Evolutionary conservation across 2,888 invertebrate genomes (phyloP), one percentile per base, ranked within the genome.

Genomic region (Erebia ligea): DNA sequence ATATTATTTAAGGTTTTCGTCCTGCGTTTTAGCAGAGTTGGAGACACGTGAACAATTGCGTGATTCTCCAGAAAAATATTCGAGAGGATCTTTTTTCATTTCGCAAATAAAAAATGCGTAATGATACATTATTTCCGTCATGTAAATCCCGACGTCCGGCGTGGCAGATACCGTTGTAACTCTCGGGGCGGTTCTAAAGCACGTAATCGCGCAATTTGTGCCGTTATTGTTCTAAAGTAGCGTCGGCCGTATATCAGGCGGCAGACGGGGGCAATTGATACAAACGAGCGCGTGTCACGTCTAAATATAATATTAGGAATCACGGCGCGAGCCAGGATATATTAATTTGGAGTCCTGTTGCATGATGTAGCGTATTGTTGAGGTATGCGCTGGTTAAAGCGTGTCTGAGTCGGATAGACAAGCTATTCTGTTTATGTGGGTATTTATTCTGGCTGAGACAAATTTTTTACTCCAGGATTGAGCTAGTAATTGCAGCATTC

Each of bases 251-350:
- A 90, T 89, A 92, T 93, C 92, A 93, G 91, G 85, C 82, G 83
- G 88, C 89, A 92, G 92, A 92, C 92, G 89, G 87, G 86, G 83
- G 85, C 93, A 93, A 93, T 93, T 93, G 93, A 91, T 91, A 93
- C 91, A 93, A 93, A 93, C 90, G 93, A 92, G 92, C 90, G 87
- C 87, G 88, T 92, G 93, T 93, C 93, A 92, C 88, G 92, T 92
- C 93, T 93, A 93, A 92, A 93, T 93, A 93, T 93, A 93, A 93
- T 93, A 93, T 93, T 93, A 92, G 92, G 93, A 93, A 93, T 93
- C 93, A 90, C 93, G 91, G 92, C 93, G 92, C 91, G 90, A 87
- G 93, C 93, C 93, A 93, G 93, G 93, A 93, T 92, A 92, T 92
- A 92, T 92, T 92, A 91, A 92, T 93, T 91, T 92, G 90, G 85